Conservation (phyloP, 2,113 vertebrate genomes). For the Peucedramus taeniatus region DNA sequence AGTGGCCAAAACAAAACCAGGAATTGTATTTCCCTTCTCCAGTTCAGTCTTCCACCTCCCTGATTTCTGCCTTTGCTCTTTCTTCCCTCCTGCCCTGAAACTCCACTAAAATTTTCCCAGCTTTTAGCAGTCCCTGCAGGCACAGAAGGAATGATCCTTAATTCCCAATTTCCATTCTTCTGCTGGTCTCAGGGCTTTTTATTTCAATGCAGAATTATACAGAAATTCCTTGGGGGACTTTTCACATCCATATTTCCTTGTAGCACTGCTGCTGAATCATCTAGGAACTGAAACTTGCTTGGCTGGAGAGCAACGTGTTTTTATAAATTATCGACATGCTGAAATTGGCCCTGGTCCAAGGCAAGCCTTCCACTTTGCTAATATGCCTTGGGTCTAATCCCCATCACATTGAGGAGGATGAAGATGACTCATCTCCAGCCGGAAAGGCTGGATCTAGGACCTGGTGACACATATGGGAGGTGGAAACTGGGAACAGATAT, state of each 20-base stretch:
- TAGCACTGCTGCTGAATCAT: slow-evolving; percentile 46
- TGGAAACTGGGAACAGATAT: background rate
- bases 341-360: slow-evolving; percentile 7
- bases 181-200: background rate
- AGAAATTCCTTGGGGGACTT: background rate
- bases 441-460: background rate
- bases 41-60: background rate
- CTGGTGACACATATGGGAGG: background rate
- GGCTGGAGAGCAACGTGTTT: background rate
- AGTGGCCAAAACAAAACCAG: background rate
- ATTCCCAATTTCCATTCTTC: background rate
- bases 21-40: background rate
- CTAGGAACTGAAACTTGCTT: slow-evolving; percentile 26
- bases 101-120: background rate
- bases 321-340: slow-evolving; percentile 16
- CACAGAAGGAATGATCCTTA: background rate
- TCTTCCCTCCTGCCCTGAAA: background rate
- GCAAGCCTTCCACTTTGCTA: background rate
- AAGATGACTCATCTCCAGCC: background rate
- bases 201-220: slow-evolving; percentile 2
- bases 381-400: background rate
- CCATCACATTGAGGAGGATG: background rate
- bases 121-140: background rate
- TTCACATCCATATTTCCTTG: slow-evolving; percentile 24
- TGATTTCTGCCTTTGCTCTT: background rate